Evolutionary conservation across 2,888 invertebrate species (phyloP), one percentile per base, ranked within the genome.

Genomic region (Epistrophella euchroma): DNA sequence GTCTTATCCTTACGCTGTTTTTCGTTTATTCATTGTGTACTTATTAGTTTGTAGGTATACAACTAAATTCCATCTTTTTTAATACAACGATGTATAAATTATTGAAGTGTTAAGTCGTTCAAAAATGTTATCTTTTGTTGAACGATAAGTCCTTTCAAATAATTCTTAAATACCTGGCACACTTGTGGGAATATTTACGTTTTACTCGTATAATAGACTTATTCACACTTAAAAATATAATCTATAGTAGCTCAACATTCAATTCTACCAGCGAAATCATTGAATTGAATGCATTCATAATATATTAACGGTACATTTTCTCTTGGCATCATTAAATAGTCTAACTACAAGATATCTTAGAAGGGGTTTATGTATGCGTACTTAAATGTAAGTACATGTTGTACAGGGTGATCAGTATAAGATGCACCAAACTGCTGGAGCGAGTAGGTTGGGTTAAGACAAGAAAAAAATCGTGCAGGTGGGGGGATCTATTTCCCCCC

Each of bases 291-390:
- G 17, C 35, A 5, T 32, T 56, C 4, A 19, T 37, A 32, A 17
- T 56, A 58, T 58, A 35, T 35, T 35, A 37, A 58, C 58, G 35
- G 19, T 37, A 58, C 58, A 58, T 58, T 58, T 13, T 0, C 58
- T 35, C 6, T 19, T 35, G 35, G 9, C 15, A 19, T 37, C 32
- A 58, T 32, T 28, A 56, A 32, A 32, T 17, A 17, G 17, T 5
- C 17, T 17, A n/a, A 43, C 9, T 45, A 17, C 45, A 3, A 55
- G 15, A 55, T n/a, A 47, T 22, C 7, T 19, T 2, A 45, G 11
- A 19, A 47, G 11, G 9, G n/a, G 15, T n/a, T 4, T 4, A 2
- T 22, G 6, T 22, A 5, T 13, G 28, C 4, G 1, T 22, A 22
- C 17, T 22, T 13, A 25, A 25, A 4, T 28, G 28, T 28, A 28